phyloP scores from a whole-genome alignment of 2,113 vertebrate genomes.

The Barbus barbus region DNA sequence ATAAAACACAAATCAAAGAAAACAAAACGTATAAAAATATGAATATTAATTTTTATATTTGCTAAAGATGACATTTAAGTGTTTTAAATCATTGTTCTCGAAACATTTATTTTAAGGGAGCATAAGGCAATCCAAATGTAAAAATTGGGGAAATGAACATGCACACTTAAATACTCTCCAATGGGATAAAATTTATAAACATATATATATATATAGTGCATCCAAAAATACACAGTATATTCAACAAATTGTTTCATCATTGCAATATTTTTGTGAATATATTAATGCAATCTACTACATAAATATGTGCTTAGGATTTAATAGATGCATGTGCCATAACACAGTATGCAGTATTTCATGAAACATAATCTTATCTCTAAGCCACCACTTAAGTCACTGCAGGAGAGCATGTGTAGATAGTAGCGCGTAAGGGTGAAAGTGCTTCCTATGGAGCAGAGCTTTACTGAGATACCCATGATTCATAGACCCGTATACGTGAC shows the following conservation, averaged over 20 bases:
- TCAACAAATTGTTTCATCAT: neutral
- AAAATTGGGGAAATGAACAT: neutral
- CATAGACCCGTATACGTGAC: slow-evolving; percentile 41
- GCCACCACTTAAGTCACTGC: neutral
- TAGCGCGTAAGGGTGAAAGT: neutral
- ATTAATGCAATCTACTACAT: neutral
- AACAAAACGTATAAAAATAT: too few relatives aligned
- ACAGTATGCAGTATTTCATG: neutral
- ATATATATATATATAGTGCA: too few relatives aligned
- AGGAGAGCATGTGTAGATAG: slow-evolving; percentile 5
- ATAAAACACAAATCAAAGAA: too few relatives aligned
- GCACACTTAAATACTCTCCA: neutral
- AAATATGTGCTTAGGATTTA: neutral
- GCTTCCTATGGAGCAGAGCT: slow-evolving; percentile 18
- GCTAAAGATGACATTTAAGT: neutral
- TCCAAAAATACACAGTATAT: too few relatives aligned
- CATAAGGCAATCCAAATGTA: neutral
- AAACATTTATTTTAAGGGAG: neutral
- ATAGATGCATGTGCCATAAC: neutral
- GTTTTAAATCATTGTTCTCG: neutral
- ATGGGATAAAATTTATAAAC: neutral
- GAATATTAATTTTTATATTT: neutral
- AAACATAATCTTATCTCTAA: neutral
- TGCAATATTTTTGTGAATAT: neutral
- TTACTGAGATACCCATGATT: slow-evolving; percentile 30